Evolutionary conservation across 2,797 vertebrate species (phyloP), one percentile per base, ranked within the genome.

Genomic region (Oceanodroma leucorhoa): DNA sequence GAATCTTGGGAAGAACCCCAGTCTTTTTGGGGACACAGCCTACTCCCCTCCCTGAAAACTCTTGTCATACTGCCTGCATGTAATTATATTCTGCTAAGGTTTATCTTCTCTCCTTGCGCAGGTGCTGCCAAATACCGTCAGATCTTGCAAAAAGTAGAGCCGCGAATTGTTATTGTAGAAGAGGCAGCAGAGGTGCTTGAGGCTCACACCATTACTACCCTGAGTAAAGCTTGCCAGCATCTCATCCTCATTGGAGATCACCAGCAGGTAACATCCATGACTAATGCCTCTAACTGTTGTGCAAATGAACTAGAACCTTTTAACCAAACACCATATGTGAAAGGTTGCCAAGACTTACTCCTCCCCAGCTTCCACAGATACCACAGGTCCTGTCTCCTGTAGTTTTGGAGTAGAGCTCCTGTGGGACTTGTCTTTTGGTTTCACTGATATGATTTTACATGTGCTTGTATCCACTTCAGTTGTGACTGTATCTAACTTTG

Each of bases 211-310:
- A 99, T 99, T 96, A 99, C 99, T 91, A 99, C 99, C 5, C 96
- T 99, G 93, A 99, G 98, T 96, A 93, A 96, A 61, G 98, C 97
- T 20, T 99, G 99, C 95, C 98, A 99, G 94, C 99, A 99, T 51
- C 99, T 99, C 89, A 99, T 99, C 93, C 98, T 99, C 83, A 99
- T 99, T 26, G 99, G 99, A 91, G 99, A 99, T 96, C 99, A 99
- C 96, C 99, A 99, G 97, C 99, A 99, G 99, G 99, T 99, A 97
- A 61, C 27, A 62, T 57, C 48, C 18, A 20, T 27, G 12, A 51
- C 40, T 64, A 55, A 27, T 16, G 21, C 38, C 67, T 75, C n/a
- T 69, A 6, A 69, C 43, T 79, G 38, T 29, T 66, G 38, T 66
- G 51, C 54, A 57, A 72, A 58, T 41, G 29, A 80, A 32, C 32